phyloP scores from a whole-genome alignment of 2,113 vertebrate species.

The Oreotrochilus melanogaster region DNA sequence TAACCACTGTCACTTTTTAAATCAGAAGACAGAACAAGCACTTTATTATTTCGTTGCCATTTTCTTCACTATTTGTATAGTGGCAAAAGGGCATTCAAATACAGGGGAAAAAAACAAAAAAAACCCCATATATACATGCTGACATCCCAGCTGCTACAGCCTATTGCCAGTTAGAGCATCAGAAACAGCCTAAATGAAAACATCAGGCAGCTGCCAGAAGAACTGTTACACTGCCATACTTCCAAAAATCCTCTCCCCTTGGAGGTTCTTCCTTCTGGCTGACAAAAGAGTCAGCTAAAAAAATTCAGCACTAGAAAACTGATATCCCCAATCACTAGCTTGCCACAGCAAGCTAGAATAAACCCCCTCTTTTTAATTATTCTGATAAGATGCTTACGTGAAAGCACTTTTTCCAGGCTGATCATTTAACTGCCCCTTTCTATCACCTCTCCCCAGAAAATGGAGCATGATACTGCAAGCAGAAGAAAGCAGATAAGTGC shows the following conservation, averaged over 20 bases:
- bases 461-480: neutral
- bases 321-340: neutral
- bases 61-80: neutral
- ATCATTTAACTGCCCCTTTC: neutral
- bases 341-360: neutral
- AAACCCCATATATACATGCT: neutral
- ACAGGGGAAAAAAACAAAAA: neutral
- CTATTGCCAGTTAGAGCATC: slow-evolving; percentile 22
- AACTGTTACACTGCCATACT: slow-evolving; percentile 14
- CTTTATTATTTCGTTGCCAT: neutral
- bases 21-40: neutral
- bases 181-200: slow-evolving; percentile 53
- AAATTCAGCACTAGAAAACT: neutral
- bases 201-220: slow-evolving; percentile 7
- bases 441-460: neutral
- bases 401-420: neutral
- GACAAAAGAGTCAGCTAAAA: neutral
- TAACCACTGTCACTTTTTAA: neutral
- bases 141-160: slow-evolving; percentile 37
- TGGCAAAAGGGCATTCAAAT: neutral
- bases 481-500: neutral
- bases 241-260: neutral
- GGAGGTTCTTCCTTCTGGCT: slow-evolving; percentile 4
- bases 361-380: neutral
- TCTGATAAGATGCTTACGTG: neutral